Evolutionary conservation across 2,888 invertebrate species (phyloP), one percentile per base, ranked within the genome.

Genomic region (Drosophila seclusa): DNA sequence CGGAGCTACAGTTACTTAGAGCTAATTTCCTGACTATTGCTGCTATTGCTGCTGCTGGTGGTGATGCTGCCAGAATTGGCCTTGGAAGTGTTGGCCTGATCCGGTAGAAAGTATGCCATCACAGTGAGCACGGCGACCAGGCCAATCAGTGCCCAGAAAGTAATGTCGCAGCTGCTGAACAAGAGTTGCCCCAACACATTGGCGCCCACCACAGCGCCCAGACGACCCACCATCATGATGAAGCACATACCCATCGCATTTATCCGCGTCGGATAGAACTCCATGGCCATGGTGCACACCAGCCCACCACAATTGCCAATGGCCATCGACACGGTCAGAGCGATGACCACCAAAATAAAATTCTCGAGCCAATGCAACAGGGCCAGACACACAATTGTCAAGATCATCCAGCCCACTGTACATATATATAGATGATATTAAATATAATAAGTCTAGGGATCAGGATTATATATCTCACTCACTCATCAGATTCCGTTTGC

Each of bases 401-500:
- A 67, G 0, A 94, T 62, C 54, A 95, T 73, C 91, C 92, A 92
- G 24, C 60, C 24, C 24, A 90, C 93, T 92, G n/a, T 18, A 38
- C 2, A 8, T 4, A 18, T 34, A 34, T 34, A 34, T 34, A 34
- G 1, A 34, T 38, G 36, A 18, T 18, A 18, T 18, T 38, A 38
- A 3, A 18, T 38, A 38, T 38, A 16, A 7, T 36, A 16, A 18
- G 16, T 18, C 6, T 16, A 16, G 36, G 7, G 36, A 38, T 18
- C 38, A 18, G 13, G 34, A 34, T 34, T 42, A 42, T 42, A 21
- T 42, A 42, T n/a, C 5, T 5, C 8, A 18, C 53, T 34, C 34
- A 83, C 95, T 89, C n/a, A 95, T 91, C 65, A 95, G 93, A 48
- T 93, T 91, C 89, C 95, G 95, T 90, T 96, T 95, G 31, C 96